Conservation (phyloP, 2,888 invertebrate species). For the Chromoteleia sp. region DNA sequence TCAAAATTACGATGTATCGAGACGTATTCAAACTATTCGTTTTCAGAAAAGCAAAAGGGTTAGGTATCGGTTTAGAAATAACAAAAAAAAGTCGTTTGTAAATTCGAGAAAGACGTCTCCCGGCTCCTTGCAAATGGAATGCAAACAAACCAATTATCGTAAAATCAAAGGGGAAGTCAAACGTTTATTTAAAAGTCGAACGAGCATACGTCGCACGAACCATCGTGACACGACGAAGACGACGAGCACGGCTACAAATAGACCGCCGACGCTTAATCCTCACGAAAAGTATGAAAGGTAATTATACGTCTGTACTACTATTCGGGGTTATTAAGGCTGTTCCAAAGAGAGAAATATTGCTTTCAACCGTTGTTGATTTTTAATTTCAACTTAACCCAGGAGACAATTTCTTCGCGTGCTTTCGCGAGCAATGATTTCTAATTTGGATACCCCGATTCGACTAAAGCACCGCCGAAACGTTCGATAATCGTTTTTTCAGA, state of each 20-base stretch:
- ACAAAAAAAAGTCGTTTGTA: conserved; percentile 21
- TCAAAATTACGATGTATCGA: not conserved
- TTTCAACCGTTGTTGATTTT: conserved; percentile 54
- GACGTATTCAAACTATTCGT: conserved; percentile 20
- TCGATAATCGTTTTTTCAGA: conserved; percentile 40
- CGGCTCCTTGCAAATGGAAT: conserved; percentile 81
- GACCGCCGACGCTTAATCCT: conserved; percentile 77
- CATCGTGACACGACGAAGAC: conserved; percentile 57
- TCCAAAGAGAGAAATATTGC: conserved; percentile 47
- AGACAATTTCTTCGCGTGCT: conserved; percentile 55
- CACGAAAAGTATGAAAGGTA: conserved; percentile 82
- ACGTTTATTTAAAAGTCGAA: conserved; percentile 78
- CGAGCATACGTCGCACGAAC: conserved; percentile 75
- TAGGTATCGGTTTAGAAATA: conserved; percentile 7
- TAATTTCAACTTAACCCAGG: conserved; percentile 31
- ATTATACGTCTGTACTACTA: conserved; percentile 78
- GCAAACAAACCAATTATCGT: conserved; percentile 82
- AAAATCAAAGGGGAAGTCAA: conserved; percentile 80
- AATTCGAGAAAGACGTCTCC: conserved; percentile 74
- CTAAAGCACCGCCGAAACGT: not conserved
- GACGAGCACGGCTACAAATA: conserved; percentile 74
- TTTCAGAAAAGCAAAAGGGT: conserved; percentile 54
- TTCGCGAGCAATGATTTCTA: conserved; percentile 29
- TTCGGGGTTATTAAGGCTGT: conserved; percentile 64
- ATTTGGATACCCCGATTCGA: conserved; percentile 15